A percentile compares a stretch with the other conserved stretches of the same genome.
phyloP scores from a whole-genome alignment of 2,888 invertebrate genomes.

The Mellilla xanthometata region DNA sequence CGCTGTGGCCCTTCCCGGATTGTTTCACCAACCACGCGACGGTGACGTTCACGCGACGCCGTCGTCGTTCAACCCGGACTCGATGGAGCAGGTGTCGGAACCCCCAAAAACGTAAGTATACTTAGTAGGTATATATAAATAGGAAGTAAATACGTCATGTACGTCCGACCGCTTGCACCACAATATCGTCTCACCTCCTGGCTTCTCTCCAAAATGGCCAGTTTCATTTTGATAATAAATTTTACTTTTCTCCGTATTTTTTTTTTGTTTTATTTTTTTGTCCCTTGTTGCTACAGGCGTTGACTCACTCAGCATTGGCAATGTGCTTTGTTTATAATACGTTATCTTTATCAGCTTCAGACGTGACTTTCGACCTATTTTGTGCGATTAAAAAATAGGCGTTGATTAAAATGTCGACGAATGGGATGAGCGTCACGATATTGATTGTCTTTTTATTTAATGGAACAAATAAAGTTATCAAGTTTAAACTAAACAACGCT shows the following conservation, averaged over 20 bases:
- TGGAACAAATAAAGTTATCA: no score
- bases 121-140: background rate
- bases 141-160: slow-evolving; percentile 19
- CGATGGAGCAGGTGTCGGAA: no score
- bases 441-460: no score
- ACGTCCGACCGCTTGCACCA: slow-evolving; percentile 6
- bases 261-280: slow-evolving; percentile 15
- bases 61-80: no score
- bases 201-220: slow-evolving; percentile 5
- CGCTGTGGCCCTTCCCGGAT: no score
- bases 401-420: no score
- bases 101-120: no score
- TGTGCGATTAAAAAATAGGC: slow-evolving; percentile 8
- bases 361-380: slow-evolving; percentile 21
- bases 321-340: slow-evolving; percentile 24
- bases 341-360: slow-evolving; percentile 15
- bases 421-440: no score
- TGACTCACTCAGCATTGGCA: slow-evolving; percentile 28
- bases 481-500: no score
- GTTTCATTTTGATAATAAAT: slow-evolving; percentile 1
- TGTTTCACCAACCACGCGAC: no score
- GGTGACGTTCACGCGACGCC: no score
- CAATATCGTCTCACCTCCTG: slow-evolving; percentile 13
- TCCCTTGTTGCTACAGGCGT: slow-evolving; percentile 28
- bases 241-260: slow-evolving; percentile 1